Evolutionary conservation across 2,113 vertebrate genomes (phyloP), one percentile per base, ranked within the genome.

Genomic region (Triplophysa rosa): DNA sequence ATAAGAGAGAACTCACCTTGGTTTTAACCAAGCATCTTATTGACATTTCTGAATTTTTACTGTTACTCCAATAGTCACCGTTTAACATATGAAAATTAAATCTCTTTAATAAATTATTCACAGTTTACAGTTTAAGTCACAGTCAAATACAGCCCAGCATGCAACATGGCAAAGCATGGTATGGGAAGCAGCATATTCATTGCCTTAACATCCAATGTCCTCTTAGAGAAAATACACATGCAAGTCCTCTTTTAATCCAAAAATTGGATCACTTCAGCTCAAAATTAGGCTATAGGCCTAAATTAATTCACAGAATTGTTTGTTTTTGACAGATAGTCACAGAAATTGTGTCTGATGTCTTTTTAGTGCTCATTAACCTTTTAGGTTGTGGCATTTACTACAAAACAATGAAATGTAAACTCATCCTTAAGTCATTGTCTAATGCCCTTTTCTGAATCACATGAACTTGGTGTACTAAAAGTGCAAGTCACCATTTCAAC

Each of bases 381-480:
- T 17, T 17, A 17, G 16, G 14, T 16, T 1, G 16, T 54, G 49
- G 5, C 49, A 54, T 19, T 17, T 2, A 54, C 4, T 54, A 17
- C 4, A 54, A 14, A 26, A 26, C 11, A n/a, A 11, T 7, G 3
- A 23, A 45, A 65, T 37, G 33, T 37, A 37, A 37, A 37, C 33
- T 7, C 33, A 37, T 79, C 29, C 13, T 52, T n/a, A 64, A n/a
- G 33, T 12, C 54, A 59, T 37, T 67, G 21, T 90, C 82, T 90
- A 19, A 89, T 73, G 68, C 86, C 87, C 83, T 90, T 87, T 0
- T 73, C 83, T n/a, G 90, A 92, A 42, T 79, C 49, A 40, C 88
- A 84, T 8, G 90, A 93, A 45, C 87, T 91, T 13, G 90, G 86
- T 6, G 90, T 85, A 72, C 91, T 91, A 78, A 93, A 93, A 12